Conservation (phyloP, 2,888 invertebrate genomes). For the Cantharis rufa region DNA sequence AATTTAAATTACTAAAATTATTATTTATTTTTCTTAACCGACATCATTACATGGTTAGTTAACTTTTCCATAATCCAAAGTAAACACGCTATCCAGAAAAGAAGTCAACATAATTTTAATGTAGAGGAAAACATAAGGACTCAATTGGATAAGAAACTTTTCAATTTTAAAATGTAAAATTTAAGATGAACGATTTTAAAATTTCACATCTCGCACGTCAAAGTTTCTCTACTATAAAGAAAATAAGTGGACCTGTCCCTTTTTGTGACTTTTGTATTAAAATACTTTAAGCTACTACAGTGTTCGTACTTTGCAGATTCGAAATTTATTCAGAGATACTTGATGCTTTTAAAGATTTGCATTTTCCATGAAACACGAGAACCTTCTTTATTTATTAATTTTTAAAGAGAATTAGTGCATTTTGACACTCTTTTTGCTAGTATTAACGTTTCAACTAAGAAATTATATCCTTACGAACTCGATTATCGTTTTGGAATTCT, state of each 20-base stretch:
- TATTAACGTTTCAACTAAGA: neutral
- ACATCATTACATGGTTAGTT: neutral
- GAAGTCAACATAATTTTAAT: neutral
- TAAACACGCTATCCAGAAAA: neutral
- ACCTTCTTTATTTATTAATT: neutral
- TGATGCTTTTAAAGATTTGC: neutral
- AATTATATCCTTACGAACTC: neutral
- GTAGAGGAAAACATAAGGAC: neutral
- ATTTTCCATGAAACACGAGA: neutral
- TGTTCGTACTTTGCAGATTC: neutral
- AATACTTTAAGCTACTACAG: neutral
- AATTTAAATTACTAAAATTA: neutral
- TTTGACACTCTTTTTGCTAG: neutral
- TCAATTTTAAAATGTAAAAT: neutral
- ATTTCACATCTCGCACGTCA: neutral
- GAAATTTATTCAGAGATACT: neutral
- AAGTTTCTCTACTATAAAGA: neutral
- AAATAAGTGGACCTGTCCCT: neutral
- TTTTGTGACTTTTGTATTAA: neutral
- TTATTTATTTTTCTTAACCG: neutral
- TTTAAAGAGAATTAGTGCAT: neutral
- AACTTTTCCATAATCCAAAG: neutral
- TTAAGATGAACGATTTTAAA: neutral
- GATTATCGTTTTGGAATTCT: neutral
- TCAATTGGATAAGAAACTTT: neutral